Evolutionary conservation across 2,113 vertebrate genomes (phyloP).

Genomic region (Triplophysa tibetana): DNA sequence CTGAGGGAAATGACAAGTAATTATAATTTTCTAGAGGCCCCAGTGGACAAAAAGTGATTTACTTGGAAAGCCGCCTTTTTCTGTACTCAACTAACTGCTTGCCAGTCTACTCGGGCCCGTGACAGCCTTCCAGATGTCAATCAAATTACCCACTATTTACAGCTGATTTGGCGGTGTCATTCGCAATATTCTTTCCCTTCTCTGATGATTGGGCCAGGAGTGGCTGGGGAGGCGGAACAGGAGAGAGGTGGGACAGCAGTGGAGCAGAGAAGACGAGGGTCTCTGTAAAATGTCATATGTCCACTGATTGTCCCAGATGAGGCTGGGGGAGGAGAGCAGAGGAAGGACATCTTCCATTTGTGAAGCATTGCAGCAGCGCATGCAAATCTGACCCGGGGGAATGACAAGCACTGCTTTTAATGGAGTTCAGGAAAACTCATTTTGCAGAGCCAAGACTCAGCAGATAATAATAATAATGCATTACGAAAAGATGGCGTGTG

Average conservation of each 20-base stretch:
- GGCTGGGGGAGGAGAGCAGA: conserved; percentile 63
- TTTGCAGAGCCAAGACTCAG: conserved; percentile 92
- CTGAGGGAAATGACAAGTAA: conserved; percentile 98
- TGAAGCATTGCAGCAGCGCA: conserved; percentile 92
- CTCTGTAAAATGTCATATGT: conserved; percentile 99
- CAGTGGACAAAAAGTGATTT: conserved; percentile 97
- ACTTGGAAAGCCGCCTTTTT: conserved; percentile 93
- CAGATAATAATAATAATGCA: conserved; percentile 75
- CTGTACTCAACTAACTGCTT: conserved; percentile 58
- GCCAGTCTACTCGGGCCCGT: conserved; percentile 85
- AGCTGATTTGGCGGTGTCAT: conserved; percentile 99
- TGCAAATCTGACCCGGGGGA: conserved; percentile 95
- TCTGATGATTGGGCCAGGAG: conserved; percentile 80
- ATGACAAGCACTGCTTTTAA: conserved; percentile 96
- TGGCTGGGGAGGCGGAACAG: conserved; percentile 53
- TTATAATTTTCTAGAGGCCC: conserved; percentile 95
- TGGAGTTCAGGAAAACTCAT: conserved; percentile 99
- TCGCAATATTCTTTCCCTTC: conserved; percentile 95
- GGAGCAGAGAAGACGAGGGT: conserved; percentile 79
- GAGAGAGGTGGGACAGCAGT: conserved; percentile 15
- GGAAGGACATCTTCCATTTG: conserved; percentile 85
- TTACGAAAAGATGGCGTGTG: conserved; percentile 40
- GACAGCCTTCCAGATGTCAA: conserved; percentile 99
- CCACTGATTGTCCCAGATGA: conserved; percentile 83
- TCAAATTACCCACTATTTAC: conserved; percentile 99